These are phyloP conservation scores for Andrena praecox DNA, from an alignment of 2,888 invertebrate genomes.

Conservation along the genomic window DNA sequence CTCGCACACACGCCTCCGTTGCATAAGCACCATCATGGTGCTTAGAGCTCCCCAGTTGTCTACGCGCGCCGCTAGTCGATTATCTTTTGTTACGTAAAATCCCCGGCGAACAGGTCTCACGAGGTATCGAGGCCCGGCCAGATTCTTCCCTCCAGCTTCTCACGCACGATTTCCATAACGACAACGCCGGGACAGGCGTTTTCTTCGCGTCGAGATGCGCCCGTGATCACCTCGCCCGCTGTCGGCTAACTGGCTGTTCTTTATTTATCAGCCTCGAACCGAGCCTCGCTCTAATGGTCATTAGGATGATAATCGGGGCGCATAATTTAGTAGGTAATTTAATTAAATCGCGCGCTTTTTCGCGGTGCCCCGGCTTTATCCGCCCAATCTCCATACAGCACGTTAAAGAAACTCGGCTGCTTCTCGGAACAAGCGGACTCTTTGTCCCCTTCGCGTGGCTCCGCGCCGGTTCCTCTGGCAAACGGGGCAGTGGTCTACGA, in stretches of 20 bases:
- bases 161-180: constrained; percentile 52
- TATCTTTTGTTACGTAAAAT: constrained; percentile 71
- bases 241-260: constrained; percentile 7
- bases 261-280: constrained; percentile 45
- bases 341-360: constrained; percentile 60
- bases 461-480: background rate
- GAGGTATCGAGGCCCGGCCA: constrained; percentile 55
- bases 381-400: background rate
- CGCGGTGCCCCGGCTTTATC: constrained; percentile 32
- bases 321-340: constrained; percentile 57
- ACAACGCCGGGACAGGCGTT: constrained; percentile 22
- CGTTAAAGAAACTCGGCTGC: constrained; percentile 4
- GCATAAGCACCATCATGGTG: constrained; percentile 42
- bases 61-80: constrained; percentile 43
- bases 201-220: constrained; percentile 35
- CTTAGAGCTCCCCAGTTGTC: constrained; percentile 56
- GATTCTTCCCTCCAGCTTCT: constrained; percentile 43
- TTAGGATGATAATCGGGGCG: constrained; percentile 60
- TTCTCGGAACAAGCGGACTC: background rate
- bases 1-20: constrained; percentile 8
- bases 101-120: constrained; percentile 65
- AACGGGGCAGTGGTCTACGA: background rate
- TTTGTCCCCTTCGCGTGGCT: background rate
- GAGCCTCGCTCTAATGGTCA: constrained; percentile 39
- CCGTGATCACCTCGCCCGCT: constrained; percentile 38